A percentile compares a stretch with the other conserved stretches of the same genome.
phyloP scores from a whole-genome alignment of 2,113 vertebrate genomes.

The Ranitomeya variabilis region DNA sequence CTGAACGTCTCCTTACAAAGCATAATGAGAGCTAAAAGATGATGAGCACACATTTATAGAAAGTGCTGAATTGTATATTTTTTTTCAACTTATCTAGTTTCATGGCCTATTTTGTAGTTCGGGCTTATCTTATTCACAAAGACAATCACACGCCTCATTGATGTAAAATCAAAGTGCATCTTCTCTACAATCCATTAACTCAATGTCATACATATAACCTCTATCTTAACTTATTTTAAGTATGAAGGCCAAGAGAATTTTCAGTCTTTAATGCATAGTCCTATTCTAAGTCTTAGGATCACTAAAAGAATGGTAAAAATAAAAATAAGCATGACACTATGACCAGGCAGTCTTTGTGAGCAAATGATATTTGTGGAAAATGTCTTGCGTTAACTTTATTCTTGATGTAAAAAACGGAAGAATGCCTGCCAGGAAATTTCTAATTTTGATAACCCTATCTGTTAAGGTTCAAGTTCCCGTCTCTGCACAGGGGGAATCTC shows the following conservation, averaged over 20 bases:
- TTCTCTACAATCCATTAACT: conserved; percentile 29
- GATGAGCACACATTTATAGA: not conserved
- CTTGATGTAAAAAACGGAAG: not conserved
- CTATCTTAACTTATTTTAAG: conserved; percentile 33
- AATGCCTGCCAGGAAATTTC: not conserved
- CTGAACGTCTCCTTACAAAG: not conserved
- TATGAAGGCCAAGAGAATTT: conserved; percentile 21
- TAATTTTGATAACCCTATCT: not conserved
- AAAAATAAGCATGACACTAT: not conserved
- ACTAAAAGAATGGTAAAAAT: not conserved
- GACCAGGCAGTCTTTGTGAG: not conserved
- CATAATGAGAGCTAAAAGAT: conserved; percentile 3
- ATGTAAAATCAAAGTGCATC: conserved; percentile 44
- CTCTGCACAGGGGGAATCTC: too few relatives aligned
- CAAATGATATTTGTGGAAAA: not conserved
- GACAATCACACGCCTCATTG: conserved; percentile 45
- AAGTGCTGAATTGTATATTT: conserved; percentile 8
- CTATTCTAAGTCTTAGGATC: not conserved
- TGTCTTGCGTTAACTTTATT: not conserved
- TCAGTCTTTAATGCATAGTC: not conserved
- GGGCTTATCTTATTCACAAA: conserved; percentile 26
- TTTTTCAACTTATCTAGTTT: conserved; percentile 32
- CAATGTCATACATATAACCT: conserved; percentile 25
- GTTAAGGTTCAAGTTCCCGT: too few relatives aligned
- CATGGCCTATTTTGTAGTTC: conserved; percentile 13